Evolutionary conservation across 2,113 vertebrate species (phyloP).

Genomic region (pig (Sus scrofa)): T2T-Sscrofa CM000816.6:95721001-95721500

Average conservation of each 20-base stretch:
- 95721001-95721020: not conserved
- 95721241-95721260: not conserved
- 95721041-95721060: not conserved
- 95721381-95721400: not conserved
- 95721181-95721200: not conserved
- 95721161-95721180: not conserved
- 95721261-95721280: not conserved
- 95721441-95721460: not conserved
- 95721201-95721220: not conserved
- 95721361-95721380: conserved; percentile 5
- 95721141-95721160: not conserved
- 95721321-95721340: not conserved
- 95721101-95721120: not conserved
- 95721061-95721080: not conserved
- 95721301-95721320: not conserved
- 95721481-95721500: not conserved
- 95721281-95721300: not conserved
- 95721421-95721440: not conserved
- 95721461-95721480: not conserved
- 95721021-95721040: not conserved
- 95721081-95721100: not conserved
- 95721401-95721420: conserved; percentile 32
- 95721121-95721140: not conserved
- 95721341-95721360: not conserved
- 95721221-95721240: not conserved